Evolutionary conservation across 2,888 invertebrate species (phyloP).

Genomic region (Polydesmus complanatus): DNA sequence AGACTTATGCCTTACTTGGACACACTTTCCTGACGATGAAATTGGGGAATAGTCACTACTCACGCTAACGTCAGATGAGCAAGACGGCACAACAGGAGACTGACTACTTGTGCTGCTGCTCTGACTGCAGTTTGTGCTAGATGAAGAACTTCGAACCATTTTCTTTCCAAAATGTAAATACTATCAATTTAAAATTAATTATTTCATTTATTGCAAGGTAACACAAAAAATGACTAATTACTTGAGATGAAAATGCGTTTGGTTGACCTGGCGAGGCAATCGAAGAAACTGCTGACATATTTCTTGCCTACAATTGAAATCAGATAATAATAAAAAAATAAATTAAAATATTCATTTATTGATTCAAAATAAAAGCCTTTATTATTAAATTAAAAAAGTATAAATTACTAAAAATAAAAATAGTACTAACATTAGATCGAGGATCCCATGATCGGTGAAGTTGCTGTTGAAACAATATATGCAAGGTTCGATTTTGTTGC

Average conservation of each 20-base stretch:
- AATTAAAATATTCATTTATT: no score
- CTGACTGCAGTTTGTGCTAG: not conserved
- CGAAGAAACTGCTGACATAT: not conserved
- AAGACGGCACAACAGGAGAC: not conserved
- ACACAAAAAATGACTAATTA: not conserved
- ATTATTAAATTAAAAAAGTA: no score
- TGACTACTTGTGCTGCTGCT: not conserved
- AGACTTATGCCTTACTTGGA: not conserved
- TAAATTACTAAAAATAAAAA: no score
- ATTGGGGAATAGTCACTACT: not conserved
- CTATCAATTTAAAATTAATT: not conserved
- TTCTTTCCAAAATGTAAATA: not conserved
- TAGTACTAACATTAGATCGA: constrained; percentile 1
- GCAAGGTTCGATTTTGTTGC: constrained; percentile 58
- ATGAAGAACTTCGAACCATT: not conserved
- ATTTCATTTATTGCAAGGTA: no score
- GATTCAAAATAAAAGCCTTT: no score
- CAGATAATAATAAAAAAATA: no score
- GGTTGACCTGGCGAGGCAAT: not conserved
- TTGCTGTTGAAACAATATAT: constrained; percentile 37
- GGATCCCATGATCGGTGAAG: constrained; percentile 10
- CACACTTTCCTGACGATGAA: not conserved
- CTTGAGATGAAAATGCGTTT: not conserved
- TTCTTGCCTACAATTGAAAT: not conserved
- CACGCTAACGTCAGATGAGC: not conserved